Conservation (phyloP, 2,888 invertebrate genomes). For the Yponomeuta plumbellus region DNA sequence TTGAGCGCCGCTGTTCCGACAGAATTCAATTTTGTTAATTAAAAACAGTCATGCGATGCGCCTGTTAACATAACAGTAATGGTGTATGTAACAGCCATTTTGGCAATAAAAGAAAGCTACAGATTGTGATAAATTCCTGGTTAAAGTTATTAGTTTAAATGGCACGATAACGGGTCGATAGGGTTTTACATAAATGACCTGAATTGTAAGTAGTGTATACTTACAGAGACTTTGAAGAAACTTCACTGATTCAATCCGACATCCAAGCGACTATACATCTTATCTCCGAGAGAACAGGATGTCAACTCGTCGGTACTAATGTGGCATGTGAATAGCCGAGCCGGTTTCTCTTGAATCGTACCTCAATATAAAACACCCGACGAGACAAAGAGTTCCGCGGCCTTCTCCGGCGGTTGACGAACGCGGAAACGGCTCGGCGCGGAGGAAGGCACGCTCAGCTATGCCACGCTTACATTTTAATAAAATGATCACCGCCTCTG, state of each 20-base stretch:
- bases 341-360: slow-evolving; percentile 26
- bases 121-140: background rate
- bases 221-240: background rate
- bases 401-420: slow-evolving; percentile 52
- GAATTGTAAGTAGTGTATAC: background rate
- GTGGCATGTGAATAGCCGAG: slow-evolving; percentile 32
- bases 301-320: slow-evolving; percentile 14
- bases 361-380: slow-evolving; percentile 27
- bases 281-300: background rate
- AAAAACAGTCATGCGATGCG: slow-evolving; percentile 39
- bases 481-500: background rate
- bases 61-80: slow-evolving; percentile 31
- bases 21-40: slow-evolving; percentile 46
- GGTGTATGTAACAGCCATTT: slow-evolving; percentile 10
- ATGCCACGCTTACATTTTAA: slow-evolving; percentile 11
- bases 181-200: background rate
- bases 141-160: slow-evolving; percentile 1
- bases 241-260: background rate
- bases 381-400: slow-evolving; percentile 70
- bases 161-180: background rate
- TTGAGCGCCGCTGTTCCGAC: slow-evolving; percentile 21
- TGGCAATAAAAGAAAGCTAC: slow-evolving; percentile 12
- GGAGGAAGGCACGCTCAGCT: slow-evolving; percentile 36
- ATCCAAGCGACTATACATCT: background rate
- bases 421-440: slow-evolving; percentile 34